These are phyloP conservation scores for Sylvietta virens DNA, from an alignment of 2,113 vertebrate genomes.

Conservation along the genomic window DNA sequence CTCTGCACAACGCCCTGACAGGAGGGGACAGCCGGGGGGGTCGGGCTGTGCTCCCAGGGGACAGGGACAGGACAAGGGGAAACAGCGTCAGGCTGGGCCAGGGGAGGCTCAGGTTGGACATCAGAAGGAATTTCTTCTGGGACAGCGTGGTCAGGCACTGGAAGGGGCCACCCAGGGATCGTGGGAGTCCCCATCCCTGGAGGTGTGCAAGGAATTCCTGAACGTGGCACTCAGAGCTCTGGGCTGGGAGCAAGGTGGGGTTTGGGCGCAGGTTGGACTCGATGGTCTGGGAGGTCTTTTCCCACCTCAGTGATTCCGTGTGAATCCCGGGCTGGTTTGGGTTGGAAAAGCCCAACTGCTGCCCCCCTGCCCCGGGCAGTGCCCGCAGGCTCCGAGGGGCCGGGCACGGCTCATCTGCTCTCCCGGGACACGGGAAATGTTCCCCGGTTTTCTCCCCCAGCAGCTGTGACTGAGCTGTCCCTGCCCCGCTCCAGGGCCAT, in stretches of 20 bases:
- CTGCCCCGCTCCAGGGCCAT: not conserved
- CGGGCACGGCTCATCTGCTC: not conserved
- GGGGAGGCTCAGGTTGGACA: not conserved
- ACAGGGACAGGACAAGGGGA: not conserved
- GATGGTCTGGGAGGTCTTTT: not conserved
- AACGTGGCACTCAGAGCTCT: fast-evolving
- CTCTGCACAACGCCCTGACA: not conserved
- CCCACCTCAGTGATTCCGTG: not conserved
- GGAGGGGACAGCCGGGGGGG: fast-evolving
- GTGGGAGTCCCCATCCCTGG: not conserved
- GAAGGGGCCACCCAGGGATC: not conserved
- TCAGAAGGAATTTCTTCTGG: not conserved
- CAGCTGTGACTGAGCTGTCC: not conserved
- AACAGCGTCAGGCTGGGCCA: fast-evolving
- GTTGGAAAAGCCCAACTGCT: not conserved
- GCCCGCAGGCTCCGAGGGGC: not conserved
- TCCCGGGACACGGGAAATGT: fast-evolving
- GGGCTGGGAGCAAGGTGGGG: not conserved
- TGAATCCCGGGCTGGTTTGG: not conserved
- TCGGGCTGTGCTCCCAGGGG: not conserved
- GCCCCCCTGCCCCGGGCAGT: not conserved
- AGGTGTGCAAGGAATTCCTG: not conserved
- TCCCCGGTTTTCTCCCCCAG: fast-evolving
- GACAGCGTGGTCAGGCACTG: fast-evolving
- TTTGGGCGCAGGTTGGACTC: not conserved